Evolutionary conservation across 2,797 vertebrate genomes (phyloP), one percentile per base, ranked within the genome.

Genomic region (Micromesistius poutassou): DNA sequence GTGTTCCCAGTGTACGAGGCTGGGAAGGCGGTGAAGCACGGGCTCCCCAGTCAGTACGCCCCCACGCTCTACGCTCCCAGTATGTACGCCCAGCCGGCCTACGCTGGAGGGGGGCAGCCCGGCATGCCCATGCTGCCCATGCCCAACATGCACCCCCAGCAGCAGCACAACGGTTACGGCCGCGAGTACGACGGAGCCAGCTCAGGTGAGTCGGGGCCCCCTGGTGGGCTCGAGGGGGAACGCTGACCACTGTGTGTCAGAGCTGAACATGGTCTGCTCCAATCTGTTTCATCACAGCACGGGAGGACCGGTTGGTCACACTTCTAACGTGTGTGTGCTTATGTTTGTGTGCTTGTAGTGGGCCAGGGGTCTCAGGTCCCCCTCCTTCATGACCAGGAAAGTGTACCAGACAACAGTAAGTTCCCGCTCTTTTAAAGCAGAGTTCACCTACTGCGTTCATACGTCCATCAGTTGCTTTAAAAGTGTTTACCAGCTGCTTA

Each of bases 311-410:
- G 62, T 28, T 68, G 62, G 62, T 68, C 25, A 4, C n/a, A 4
- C n/a, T 68, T 28, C 62, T 68, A 68, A 68, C 3, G 25, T 28
- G 62, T 68, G 55, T 66, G 62, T 10, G 19, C 74, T 22, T 76
- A 42, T 85, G 3, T 76, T 81, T 12, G 5, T 81, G 3, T 76
- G 25, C n/a, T 14, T 92, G 81, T 89, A 87, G 96, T 96, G n/a
- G 96, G 96, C 74, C 94, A 96, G 9, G 93, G 94, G 74, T 97
- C 96, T 35, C 96, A 97, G 82, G 94, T 96, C 40, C 96, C 96
- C 42, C 84, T 97, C 76, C 89, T 97, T 78, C 95, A 90, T 14
- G 95, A 95, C 33, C 88, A 91, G 0, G 94, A 96, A 3, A 38
- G 42, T 1, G 89, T 89, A 74, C 92, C 77, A 0, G 92, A 93